Evolutionary conservation across 2,888 invertebrate genomes (phyloP), one percentile per base, ranked within the genome.

Genomic region (Andrena hattorfiana): DNA sequence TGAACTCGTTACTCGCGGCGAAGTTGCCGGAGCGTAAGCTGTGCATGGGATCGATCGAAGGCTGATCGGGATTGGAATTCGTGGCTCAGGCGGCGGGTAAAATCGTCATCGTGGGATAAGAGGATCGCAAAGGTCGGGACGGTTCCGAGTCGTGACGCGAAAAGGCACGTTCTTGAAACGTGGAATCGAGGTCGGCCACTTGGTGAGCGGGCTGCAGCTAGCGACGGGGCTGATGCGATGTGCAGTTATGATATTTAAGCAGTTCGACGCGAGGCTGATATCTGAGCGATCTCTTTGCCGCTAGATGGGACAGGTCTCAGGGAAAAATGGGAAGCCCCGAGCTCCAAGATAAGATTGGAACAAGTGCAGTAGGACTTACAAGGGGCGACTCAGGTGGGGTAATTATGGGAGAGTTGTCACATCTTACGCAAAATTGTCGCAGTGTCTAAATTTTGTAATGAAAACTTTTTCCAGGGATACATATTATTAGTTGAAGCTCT

Each of bases 171-270:
- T 82, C 82, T 82, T 79, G 85, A 85, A 82, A 85, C 82, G 82
- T 74, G 76, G 84, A 83, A 86, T 83, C 86, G 86, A 86, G 86
- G 86, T 81, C 86, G 71, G 77, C 42, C 77, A 77, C 59, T 73
- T 66, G 81, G 85, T 76, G 85, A 85, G 77, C 85, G 85, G 85
- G 68, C 67, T 68, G 73, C 69, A 26, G 69, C 56, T 26, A 56
- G 56, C 23, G 26, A 26, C 10, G 23, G 23, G 56, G 23, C 26
- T 8, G 51, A 51, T 54, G 26, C 54, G 23, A 35, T 8, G 62
- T 13, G 26, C 23, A 56, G 10, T 51, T 51, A 51, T 51, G 20
- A 51, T 51, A 20, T 20, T 51, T 20, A 51, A 51, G 51, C 51
- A 8, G 51, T 51, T 20, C 51, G 20, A 8, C 8, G 20, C 20